Percentiles rank a stretch among this genome's conserved stretches.
Conservation (phyloP, 1,140 invertebrate species). For the Berghia stephanieae region DNA sequence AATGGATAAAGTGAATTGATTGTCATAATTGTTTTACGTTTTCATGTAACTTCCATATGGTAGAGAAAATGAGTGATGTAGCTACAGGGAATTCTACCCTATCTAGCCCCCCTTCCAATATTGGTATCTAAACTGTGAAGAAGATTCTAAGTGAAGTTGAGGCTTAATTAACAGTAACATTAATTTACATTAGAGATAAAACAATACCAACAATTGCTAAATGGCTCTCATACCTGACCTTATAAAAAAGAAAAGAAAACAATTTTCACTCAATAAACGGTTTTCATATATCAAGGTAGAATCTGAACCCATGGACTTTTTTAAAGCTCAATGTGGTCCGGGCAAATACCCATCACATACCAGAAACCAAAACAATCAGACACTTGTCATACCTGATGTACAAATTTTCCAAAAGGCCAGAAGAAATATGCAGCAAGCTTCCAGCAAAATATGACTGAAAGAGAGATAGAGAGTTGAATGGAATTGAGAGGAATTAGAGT, state of each 20-base stretch:
- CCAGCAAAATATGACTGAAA: slow-evolving; percentile 56
- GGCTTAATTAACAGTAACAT: no score
- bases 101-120: no score
- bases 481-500: background rate
- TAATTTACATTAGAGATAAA: no score
- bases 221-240: background rate
- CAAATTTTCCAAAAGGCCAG: slow-evolving; percentile 65
- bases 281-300: background rate
- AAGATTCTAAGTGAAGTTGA: no score
- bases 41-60: no score
- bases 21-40: no score
- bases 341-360: background rate
- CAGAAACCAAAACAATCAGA: background rate
- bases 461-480: slow-evolving; percentile 26
- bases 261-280: background rate
- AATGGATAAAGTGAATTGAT: no score
- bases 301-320: background rate
- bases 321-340: background rate
- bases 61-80: no score
- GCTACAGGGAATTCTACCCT: no score
- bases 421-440: slow-evolving; percentile 58
- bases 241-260: background rate
- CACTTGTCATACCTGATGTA: slow-evolving; percentile 49
- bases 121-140: no score
- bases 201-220: no score